Base-by-base conservation (phyloP, 1,140 invertebrate species). In the Drosophila pruinosa region DNA sequence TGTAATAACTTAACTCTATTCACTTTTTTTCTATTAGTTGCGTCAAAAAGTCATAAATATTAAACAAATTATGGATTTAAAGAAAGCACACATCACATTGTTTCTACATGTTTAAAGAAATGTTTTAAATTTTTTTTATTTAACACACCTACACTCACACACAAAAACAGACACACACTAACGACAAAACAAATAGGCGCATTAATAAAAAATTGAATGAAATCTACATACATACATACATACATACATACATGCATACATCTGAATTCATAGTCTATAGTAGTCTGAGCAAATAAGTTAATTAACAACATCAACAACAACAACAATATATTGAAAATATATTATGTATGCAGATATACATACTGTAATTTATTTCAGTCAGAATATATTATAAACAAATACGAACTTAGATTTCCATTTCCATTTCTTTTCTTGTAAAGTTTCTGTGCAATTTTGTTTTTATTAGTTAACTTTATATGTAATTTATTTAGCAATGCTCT, bases 211-310 rank as follows among this genome's bases (percentile, higher is more conserved):
- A 68, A 59, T 61, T 72, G 5, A 58, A 65, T 22, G 26, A 54
- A 26, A 26, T 21, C n/a, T n/a, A n/a, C n/a, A n/a, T n/a, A n/a
- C n/a, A n/a, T n/a, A n/a, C n/a, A n/a, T n/a, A n/a, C n/a, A 57
- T 47, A 48, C 21, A 63, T 17, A 65, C 54, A 61, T 43, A 77
- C 61, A 72, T 63, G 57, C 74, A 78, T 63, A 73, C 78, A 80
- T 79, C 61, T 70, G 73, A 67, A 68, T 70, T 73, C 62, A 88
- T 88, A 86, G 83, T 88, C 70, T 75, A 77, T 69, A 65, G 77
- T 85, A 85, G 81, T 85, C 82, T 86, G 81, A 85, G 77, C 54
- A 75, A 77, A 80, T 43, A 83, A 78, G 78, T 83, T 82, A 82
- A 78, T 72, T 64, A 70, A 47, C 21, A 21, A 57, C 8, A 53